phyloP scores from a whole-genome alignment of 2,888 invertebrate species.

The Andrena fulva region DNA sequence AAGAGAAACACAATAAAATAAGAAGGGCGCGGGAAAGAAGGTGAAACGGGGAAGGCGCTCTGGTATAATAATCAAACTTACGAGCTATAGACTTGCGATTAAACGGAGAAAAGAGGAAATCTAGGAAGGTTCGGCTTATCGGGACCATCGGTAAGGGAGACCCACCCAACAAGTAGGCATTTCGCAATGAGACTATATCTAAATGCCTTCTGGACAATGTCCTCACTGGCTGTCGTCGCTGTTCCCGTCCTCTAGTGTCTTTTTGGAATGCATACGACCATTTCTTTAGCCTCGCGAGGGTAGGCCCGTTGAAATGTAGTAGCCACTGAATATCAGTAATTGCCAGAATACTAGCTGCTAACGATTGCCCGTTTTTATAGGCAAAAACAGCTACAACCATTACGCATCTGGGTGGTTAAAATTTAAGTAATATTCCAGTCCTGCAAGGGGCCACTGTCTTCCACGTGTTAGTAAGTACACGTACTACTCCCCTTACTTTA shows the following conservation, averaged over 20 bases:
- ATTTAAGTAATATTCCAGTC: too few species aligned
- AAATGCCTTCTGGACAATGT: conserved; percentile 13
- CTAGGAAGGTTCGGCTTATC: conserved; percentile 48
- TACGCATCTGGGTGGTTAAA: too few species aligned
- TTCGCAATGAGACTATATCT: not conserved
- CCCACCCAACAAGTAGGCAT: not conserved
- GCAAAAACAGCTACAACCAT: not conserved
- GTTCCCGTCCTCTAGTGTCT: conserved; percentile 40
- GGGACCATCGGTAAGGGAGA: not conserved
- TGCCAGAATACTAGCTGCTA: not conserved
- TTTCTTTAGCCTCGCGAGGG: conserved; percentile 6
- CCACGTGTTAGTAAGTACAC: too few species aligned
- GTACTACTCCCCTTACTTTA: too few species aligned
- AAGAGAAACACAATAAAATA: conserved; percentile 41
- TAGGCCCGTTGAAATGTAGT: not conserved
- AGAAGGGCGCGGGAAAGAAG: conserved; percentile 5
- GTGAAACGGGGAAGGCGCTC: conserved; percentile 45
- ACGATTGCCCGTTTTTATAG: too few species aligned
- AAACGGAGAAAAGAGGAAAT: conserved; percentile 36
- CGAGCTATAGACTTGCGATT: conserved; percentile 63
- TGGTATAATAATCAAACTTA: conserved; percentile 62
- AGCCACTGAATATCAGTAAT: not conserved
- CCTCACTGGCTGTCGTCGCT: not conserved
- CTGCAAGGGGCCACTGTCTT: too few species aligned
- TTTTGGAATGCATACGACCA: conserved; percentile 67